Conservation (phyloP, 2,797 vertebrate genomes). For the Gambusia yucatana region DNA sequence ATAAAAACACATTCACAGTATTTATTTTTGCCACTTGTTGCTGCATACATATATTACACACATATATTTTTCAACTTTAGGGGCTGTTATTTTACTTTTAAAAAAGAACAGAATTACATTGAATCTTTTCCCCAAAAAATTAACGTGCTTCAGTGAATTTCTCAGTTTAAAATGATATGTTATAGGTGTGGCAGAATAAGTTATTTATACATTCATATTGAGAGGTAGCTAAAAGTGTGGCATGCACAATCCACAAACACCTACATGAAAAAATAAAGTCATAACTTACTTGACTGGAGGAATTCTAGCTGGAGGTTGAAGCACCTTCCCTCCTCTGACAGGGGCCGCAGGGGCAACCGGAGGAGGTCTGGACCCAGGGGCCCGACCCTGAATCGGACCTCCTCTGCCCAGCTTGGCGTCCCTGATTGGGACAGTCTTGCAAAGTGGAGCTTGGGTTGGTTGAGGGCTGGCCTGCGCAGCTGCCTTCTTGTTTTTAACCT, state of each 20-base stretch:
- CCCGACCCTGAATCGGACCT: slow-evolving; percentile 28
- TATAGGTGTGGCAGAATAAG: not conserved
- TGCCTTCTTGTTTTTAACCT: slow-evolving; percentile 38
- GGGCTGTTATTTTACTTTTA: no score
- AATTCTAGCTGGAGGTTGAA: slow-evolving; percentile 38
- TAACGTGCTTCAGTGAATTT: not conserved
- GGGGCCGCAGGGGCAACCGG: slow-evolving; percentile 6
- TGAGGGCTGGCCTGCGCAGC: slow-evolving; percentile 24
- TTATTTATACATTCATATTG: not conserved
- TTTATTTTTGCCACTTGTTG: not conserved
- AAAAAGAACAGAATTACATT: no score
- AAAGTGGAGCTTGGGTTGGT: slow-evolving; percentile 16
- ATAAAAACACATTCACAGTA: not conserved
- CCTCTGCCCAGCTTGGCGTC: slow-evolving; percentile 39
- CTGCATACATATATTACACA: not conserved
- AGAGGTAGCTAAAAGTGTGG: not conserved
- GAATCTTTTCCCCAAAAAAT: not conserved
- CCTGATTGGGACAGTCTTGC: slow-evolving; percentile 13
- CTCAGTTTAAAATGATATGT: not conserved
- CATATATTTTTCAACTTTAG: no score
- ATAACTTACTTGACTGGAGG: slow-evolving; percentile 54
- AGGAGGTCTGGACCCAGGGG: slow-evolving; percentile 42
- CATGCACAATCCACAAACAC: not conserved
- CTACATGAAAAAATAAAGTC: not conserved
- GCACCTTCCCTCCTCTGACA: slow-evolving; percentile 42